These are phyloP conservation scores for Crotalus horridus DNA, from an alignment of 2,113 vertebrate genomes.

Conservation along the genomic window DNA sequence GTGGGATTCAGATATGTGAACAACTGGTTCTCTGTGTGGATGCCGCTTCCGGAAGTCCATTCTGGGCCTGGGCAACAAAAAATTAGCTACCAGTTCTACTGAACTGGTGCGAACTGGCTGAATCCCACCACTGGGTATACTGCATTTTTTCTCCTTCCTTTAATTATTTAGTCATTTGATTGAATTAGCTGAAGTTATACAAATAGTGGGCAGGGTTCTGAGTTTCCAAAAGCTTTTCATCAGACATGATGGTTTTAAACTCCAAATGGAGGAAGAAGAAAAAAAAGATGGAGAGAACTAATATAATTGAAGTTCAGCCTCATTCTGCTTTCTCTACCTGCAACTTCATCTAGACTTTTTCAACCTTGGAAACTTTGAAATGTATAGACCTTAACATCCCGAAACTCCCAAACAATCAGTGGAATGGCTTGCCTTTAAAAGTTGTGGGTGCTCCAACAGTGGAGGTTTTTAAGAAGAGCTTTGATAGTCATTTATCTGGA, in stretches of 20 bases:
- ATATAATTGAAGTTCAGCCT: not conserved
- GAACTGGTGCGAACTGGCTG: too few relatives aligned
- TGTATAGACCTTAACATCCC: not conserved
- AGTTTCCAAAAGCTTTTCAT: not conserved
- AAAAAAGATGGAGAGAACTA: not conserved
- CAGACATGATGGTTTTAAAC: not conserved
- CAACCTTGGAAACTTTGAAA: not conserved
- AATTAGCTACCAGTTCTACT: too few relatives aligned
- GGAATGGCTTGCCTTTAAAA: too few relatives aligned
- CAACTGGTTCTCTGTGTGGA: too few relatives aligned
- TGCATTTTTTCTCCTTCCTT: not conserved
- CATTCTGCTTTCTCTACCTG: not conserved
- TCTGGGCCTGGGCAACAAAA: too few relatives aligned
- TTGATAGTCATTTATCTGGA: not conserved
- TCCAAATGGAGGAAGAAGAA: not conserved
- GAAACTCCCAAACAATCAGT: not conserved
- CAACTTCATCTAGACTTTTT: not conserved
- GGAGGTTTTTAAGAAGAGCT: not conserved
- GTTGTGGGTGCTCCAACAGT: not conserved
- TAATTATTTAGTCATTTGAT: not conserved
- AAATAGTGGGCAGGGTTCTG: not conserved
- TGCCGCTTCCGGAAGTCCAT: too few relatives aligned
- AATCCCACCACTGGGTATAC: too few relatives aligned
- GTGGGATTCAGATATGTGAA: too few relatives aligned
- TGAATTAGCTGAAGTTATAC: not conserved